Conservation (phyloP, 2,797 vertebrate genomes). For the Parotocinclus haroldoi region DNA sequence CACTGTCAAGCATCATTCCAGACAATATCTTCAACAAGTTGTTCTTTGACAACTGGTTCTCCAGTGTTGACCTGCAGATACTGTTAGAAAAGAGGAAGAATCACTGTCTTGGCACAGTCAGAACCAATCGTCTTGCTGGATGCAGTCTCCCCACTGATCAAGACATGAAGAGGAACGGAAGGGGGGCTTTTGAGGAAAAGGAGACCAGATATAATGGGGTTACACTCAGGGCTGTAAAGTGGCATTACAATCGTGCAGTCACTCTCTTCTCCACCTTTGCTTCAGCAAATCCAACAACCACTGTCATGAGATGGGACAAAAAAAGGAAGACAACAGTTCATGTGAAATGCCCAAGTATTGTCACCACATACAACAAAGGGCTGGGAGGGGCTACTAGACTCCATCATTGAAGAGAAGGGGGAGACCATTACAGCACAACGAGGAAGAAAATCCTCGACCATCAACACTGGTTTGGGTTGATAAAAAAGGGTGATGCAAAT, state of each 20-base stretch:
- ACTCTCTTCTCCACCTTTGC: conserved; percentile 1
- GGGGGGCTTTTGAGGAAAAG: too few relatives aligned
- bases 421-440: too few relatives aligned
- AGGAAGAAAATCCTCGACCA: too few relatives aligned
- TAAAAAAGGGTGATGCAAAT: too few relatives aligned
- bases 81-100: neutral
- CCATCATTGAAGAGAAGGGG: too few relatives aligned
- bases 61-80: neutral
- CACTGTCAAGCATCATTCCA: too few relatives aligned
- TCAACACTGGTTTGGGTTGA: too few relatives aligned
- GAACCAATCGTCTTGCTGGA: conserved; percentile 1
- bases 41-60: neutral
- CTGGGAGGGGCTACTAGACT: too few relatives aligned
- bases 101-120: neutral
- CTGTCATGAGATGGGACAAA: neutral
- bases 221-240: conserved; percentile 2
- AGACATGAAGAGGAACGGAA: neutral
- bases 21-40: too few relatives aligned
- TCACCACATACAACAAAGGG: too few relatives aligned
- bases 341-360: too few relatives aligned
- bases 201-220: conserved; percentile 1
- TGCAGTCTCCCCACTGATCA: neutral
- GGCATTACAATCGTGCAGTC: conserved; percentile 2
- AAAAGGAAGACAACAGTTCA: conserved; percentile 14
- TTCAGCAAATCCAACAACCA: conserved; percentile 7